These are phyloP conservation scores for Eulacestoma nigropectus DNA, from an alignment of 2,113 vertebrate species.

Conservation along the genomic window DNA sequence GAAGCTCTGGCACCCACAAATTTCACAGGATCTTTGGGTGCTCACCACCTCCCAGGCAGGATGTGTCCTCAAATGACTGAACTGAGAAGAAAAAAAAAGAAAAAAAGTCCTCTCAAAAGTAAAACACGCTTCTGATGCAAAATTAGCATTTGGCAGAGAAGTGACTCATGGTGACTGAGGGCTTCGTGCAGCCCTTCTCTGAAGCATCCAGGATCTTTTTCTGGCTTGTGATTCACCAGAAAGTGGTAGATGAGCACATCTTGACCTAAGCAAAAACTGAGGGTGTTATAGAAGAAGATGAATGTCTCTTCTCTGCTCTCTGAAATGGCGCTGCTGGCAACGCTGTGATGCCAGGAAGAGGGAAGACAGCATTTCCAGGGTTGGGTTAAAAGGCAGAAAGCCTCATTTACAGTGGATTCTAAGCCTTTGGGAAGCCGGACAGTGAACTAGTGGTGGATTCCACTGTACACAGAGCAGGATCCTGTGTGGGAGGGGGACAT, in stretches of 20 bases:
- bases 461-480: not conserved
- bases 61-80: conserved; percentile 7
- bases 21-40: conserved; percentile 12
- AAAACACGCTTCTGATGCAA: conserved; percentile 37
- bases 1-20: not conserved
- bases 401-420: not conserved
- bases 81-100: not conserved
- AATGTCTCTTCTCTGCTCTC: not conserved
- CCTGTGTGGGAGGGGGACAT: rapidly evolving
- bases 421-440: not conserved
- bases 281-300: not conserved
- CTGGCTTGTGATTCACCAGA: conserved; percentile 49
- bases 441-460: not conserved
- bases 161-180: conserved; percentile 49
- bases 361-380: not conserved
- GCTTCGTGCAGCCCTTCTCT: conserved; percentile 10
- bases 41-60: not conserved
- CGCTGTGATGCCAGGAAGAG: not conserved
- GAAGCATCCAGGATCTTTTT: conserved; percentile 45
- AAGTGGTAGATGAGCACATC: conserved; percentile 19
- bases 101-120: not conserved
- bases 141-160: conserved; percentile 43
- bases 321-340: not conserved
- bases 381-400: not conserved
- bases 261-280: conserved; percentile 15